Base-by-base conservation (phyloP, 2,888 invertebrate genomes). In the Aradus depressus region DNA sequence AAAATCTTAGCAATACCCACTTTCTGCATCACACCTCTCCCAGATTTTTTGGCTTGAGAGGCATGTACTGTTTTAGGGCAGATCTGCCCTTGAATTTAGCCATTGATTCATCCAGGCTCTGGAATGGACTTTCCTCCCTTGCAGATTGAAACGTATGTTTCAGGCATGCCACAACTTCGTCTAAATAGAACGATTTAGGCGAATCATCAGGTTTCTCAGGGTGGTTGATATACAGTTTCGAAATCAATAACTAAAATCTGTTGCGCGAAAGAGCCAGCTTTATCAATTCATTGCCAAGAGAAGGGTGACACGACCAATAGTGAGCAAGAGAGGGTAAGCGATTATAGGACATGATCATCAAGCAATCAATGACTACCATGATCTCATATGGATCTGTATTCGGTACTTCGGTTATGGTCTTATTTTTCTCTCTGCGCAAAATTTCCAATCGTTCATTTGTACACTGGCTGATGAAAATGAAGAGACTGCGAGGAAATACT, bases 1-100 rank as follows among this genome's bases (percentile, higher is more conserved):
- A 12, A 58, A 6, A 25, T 58, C 59, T 32, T 61, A 58, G 28
- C 58, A 52, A 16, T 58, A 58, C 5, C 62, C 50, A n/a, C 56
- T 59, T 19, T 26, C 16, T 8, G 48, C 23, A 47, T 47, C 48
- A 50, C 55, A 57, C 25, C 55, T 12, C 26, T 47, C 34, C 59
- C 59, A 58, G 6, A 52, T 45, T 52, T 59, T 55, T 56, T 4
- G 55, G 57, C 43, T 59, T 59, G 19, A 57, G 44, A 25, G 56
- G 54, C 39, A 54, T 41, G 35, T 51, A 57, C 42, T 58, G 55
- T 19, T 47, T 38, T 8, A 47, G 28, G 10, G n/a, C 19, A 2
- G 48, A 38, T 38, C 44, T 34, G 6, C 57, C 55, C 22, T 57
- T 57, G 53, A 57, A 56, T 39, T 58, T 57, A 2, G 57, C 34